Evolutionary conservation across 1,140 invertebrate species (phyloP), one percentile per base, ranked within the genome.

Genomic region (Euwallacea similis): DNA sequence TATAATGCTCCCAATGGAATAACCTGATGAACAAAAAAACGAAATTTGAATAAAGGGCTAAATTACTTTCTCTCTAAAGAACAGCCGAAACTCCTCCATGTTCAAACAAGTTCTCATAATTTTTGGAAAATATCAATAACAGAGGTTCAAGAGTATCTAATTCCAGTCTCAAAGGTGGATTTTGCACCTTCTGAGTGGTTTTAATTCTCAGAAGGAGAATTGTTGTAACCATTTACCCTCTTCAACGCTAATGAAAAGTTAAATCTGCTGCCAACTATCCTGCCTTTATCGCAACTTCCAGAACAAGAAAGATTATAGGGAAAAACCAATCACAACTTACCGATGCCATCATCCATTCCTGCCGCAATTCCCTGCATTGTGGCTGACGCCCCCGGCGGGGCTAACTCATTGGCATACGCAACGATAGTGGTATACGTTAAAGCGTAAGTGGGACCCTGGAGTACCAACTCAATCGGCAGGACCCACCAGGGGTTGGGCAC

Each of bases 291-390:
- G 21, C 21, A 33, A 33, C 4, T 33, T 33, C 4, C 21, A 33
- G 21, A 33, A 33, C 4, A 33, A 33, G 21, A 33, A 33, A 33
- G 21, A 33, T 2, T 33, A 33, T 33, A 1, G 21, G 21, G 21
- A 33, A 33, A 33, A 33, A 33, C 1, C 21, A 33, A 33, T 33
- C 21, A 50, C 47, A 33, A 33, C 42, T 82, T 79, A 91, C 91
- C 91, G 16, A 93, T 83, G 0, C 90, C 91, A 74, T 93, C 91
- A 75, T 93, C 91, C 87, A 92, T 89, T 15, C 91, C 91, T n/a
- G 91, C 91, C 42, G 91, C 89, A 46, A 94, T 85, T 0, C 91
- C 91, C 79, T 94, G 91, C 15, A 93, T 88, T 0, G 91, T 93
- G 2, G 91, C 90, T 4, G 90, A 91, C n/a, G 91, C 88, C 0